Evolutionary conservation across 2,888 invertebrate genomes (phyloP).

Genomic region (Plebejus anna): DNA sequence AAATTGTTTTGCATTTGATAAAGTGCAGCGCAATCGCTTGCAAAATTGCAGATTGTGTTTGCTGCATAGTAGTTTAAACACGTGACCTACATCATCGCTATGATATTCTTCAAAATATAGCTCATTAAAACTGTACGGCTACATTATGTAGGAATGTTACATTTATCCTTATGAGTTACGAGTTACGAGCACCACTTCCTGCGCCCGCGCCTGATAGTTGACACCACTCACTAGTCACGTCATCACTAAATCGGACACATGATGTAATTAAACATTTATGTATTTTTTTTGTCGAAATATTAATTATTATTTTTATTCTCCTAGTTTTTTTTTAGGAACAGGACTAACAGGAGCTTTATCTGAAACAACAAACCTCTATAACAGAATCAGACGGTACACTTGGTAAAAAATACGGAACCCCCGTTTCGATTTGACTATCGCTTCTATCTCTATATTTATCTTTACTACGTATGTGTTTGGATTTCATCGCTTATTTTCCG

Average conservation of each 20-base stretch:
- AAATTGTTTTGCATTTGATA: not conserved
- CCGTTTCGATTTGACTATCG: not conserved
- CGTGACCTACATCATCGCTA: not conserved
- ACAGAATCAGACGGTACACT: too few species aligned
- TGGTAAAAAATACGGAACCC: not conserved
- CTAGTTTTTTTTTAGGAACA: not conserved
- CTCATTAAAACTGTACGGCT: not conserved
- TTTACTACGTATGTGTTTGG: not conserved
- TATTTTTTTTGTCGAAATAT: not conserved
- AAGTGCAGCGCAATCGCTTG: not conserved
- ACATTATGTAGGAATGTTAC: not conserved
- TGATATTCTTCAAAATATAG: not conserved
- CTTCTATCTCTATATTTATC: slow-evolving; percentile 6
- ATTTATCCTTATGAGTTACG: not conserved
- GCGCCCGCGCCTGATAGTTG: slow-evolving; percentile 8
- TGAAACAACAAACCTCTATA: not conserved
- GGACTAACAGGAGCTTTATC: too few species aligned
- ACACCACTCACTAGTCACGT: not conserved
- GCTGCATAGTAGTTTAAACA: not conserved
- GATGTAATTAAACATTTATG: not conserved
- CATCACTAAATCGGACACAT: not conserved
- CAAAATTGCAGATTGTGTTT: not conserved
- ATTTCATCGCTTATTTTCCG: not conserved
- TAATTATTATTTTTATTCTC: not conserved
- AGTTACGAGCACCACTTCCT: slow-evolving; percentile 7